A percentile compares a stretch with the other conserved stretches of the same genome.
Conservation (phyloP, 2,888 invertebrate species). For the Ganaspis brasiliensis region DNA sequence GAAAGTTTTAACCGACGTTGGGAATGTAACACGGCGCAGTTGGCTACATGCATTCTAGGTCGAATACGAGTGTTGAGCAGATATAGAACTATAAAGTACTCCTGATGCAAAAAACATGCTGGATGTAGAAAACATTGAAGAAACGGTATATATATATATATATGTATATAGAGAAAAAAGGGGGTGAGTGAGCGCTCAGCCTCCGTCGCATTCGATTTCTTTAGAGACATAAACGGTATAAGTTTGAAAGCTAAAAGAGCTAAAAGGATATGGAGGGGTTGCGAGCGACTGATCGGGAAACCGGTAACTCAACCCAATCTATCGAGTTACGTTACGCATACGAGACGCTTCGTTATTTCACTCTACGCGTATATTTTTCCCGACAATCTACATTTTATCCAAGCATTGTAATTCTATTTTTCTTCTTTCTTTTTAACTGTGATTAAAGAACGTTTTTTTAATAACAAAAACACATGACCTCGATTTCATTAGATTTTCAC, state of each 20-base stretch:
- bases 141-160: no score
- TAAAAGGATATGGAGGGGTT: not conserved
- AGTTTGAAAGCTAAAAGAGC: slow-evolving; percentile 2
- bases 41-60: not conserved
- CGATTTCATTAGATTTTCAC: not conserved
- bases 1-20: not conserved
- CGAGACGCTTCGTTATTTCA: slow-evolving; percentile 25
- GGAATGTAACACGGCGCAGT: not conserved
- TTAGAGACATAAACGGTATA: not conserved
- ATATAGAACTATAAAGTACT: not conserved
- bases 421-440: slow-evolving; percentile 14
- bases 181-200: not conserved
- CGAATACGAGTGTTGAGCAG: not conserved
- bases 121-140: slow-evolving; percentile 23
- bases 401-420: slow-evolving; percentile 2
- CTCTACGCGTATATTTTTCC: slow-evolving; percentile 12
- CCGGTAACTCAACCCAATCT: slow-evolving; percentile 23
- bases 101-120: slow-evolving; percentile 5
- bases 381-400: slow-evolving; percentile 17
- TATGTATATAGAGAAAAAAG: no score
- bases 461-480: not conserved
- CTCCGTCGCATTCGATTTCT: slow-evolving; percentile 4
- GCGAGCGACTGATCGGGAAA: not conserved
- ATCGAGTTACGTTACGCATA: slow-evolving; percentile 27
- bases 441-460: slow-evolving; percentile 4